Percentiles rank a stretch among this genome's conserved stretches.
Conservation (phyloP, 2,888 invertebrate species). For the Lapara coniferarum region DNA sequence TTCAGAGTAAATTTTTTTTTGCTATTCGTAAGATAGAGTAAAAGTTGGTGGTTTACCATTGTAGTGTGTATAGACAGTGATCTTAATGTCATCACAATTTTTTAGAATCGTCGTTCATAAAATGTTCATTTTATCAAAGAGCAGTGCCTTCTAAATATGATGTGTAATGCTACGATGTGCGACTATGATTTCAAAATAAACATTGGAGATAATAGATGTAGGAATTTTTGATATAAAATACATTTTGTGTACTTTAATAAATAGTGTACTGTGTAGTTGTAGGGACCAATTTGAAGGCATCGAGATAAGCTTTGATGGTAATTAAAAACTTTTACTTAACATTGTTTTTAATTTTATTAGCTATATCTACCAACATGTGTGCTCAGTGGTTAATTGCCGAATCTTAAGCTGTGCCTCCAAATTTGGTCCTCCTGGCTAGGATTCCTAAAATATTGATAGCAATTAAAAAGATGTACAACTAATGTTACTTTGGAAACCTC, state of each 20-base stretch:
- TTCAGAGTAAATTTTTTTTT: not conserved
- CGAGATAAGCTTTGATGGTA: not conserved
- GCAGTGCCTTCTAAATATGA: slow-evolving; percentile 74
- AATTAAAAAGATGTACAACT: slow-evolving; percentile 6
- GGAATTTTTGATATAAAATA: slow-evolving; percentile 37
- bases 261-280: slow-evolving; percentile 18
- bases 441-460: slow-evolving; percentile 16
- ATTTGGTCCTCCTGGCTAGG: slow-evolving; percentile 20
- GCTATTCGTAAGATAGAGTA: slow-evolving; percentile 4
- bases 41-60: slow-evolving; percentile 15
- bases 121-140: slow-evolving; percentile 30
- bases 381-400: not conserved
- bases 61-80: slow-evolving; percentile 9
- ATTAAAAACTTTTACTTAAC: not conserved
- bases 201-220: slow-evolving; percentile 40
- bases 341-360: not conserved
- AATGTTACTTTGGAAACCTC: not conserved
- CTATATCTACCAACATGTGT: not conserved
- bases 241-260: slow-evolving; percentile 24
- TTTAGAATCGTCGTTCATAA: slow-evolving; percentile 8
- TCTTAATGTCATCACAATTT: slow-evolving; percentile 19
- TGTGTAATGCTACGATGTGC: slow-evolving; percentile 42
- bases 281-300: slow-evolving; percentile 22
- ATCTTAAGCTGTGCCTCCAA: slow-evolving; percentile 16
- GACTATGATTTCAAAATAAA: slow-evolving; percentile 45